Evolutionary conservation across 2,113 vertebrate genomes (phyloP).

Genomic region (Halcyon malimbica): DNA sequence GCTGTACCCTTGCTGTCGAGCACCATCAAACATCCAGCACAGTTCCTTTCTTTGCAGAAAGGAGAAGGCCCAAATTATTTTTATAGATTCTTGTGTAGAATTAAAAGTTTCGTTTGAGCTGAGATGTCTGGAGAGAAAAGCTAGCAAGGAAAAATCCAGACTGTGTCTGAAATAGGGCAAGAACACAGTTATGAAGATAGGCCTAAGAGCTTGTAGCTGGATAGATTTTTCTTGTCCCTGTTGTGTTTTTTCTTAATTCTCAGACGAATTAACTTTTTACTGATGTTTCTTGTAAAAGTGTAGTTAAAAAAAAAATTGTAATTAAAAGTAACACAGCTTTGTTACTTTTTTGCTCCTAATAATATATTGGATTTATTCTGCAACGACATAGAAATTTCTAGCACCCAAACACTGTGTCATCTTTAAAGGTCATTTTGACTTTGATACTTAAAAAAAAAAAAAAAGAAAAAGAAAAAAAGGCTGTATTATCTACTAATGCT

Average conservation of each 20-base stretch:
- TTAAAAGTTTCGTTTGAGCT: slow-evolving; percentile 3
- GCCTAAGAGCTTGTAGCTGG: not conserved
- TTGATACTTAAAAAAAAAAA: not conserved
- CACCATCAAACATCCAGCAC: not conserved
- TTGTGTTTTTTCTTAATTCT: not conserved
- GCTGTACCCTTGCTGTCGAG: not conserved
- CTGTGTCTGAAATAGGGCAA: not conserved
- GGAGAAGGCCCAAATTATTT: not conserved
- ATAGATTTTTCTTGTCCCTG: not conserved
- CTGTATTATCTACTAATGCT: not conserved
- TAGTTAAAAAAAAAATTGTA: slow-evolving; percentile 33
- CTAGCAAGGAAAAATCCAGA: not conserved
- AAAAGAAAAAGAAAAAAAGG: not conserved
- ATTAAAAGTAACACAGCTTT: not conserved
- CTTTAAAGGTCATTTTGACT: slow-evolving; percentile 32
- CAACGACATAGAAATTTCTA: not conserved
- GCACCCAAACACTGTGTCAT: not conserved
- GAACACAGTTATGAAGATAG: not conserved
- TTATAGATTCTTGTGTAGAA: not conserved
- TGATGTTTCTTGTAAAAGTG: not conserved
- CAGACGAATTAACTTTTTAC: not conserved
- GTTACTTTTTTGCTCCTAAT: not conserved
- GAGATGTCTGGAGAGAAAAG: not conserved
- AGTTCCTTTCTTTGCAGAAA: not conserved
- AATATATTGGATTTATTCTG: not conserved